Percentiles rank a stretch among this genome's conserved stretches.
Evolutionary conservation across 2,797 vertebrate genomes (phyloP).

Genomic region (Vireo griseus): DNA sequence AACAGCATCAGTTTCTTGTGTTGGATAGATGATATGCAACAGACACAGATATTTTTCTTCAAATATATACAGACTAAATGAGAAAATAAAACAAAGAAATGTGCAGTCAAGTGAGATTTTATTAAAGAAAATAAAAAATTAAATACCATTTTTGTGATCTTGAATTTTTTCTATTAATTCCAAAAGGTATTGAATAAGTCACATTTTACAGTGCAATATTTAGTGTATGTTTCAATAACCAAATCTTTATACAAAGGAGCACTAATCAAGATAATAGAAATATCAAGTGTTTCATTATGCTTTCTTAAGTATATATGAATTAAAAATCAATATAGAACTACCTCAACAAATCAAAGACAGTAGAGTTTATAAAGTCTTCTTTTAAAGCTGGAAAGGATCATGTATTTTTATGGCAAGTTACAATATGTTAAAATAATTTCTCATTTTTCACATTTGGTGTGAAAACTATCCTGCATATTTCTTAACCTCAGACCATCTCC

Average conservation of each 20-base stretch:
- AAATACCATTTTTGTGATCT: background rate
- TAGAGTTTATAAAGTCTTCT: background rate
- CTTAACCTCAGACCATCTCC: background rate
- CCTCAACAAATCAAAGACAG: background rate
- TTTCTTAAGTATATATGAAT: slow-evolving; percentile 44
- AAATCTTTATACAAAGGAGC: background rate
- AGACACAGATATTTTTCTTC: background rate
- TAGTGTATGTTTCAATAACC: slow-evolving; percentile 3
- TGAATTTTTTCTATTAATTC: slow-evolving; percentile 8
- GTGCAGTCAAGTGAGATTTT: slow-evolving; percentile 18
- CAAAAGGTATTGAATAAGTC: slow-evolving; percentile 23
- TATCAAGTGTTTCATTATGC: background rate
- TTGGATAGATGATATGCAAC: slow-evolving; percentile 35
- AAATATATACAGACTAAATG: background rate
- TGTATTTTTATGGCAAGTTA: background rate
- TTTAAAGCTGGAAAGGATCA: background rate
- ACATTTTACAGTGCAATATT: slow-evolving; percentile 45
- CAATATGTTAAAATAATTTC: background rate
- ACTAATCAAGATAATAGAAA: slow-evolving; percentile 18
- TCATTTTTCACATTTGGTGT: background rate
- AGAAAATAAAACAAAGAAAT: slow-evolving; percentile 54
- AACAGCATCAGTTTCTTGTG: slow-evolving; percentile 23
- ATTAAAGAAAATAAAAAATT: slow-evolving; percentile 4
- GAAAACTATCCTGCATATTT: background rate
- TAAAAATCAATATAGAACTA: background rate